Conservation (phyloP, 2,113 vertebrate genomes). For the Cynocephalus volans region DNA sequence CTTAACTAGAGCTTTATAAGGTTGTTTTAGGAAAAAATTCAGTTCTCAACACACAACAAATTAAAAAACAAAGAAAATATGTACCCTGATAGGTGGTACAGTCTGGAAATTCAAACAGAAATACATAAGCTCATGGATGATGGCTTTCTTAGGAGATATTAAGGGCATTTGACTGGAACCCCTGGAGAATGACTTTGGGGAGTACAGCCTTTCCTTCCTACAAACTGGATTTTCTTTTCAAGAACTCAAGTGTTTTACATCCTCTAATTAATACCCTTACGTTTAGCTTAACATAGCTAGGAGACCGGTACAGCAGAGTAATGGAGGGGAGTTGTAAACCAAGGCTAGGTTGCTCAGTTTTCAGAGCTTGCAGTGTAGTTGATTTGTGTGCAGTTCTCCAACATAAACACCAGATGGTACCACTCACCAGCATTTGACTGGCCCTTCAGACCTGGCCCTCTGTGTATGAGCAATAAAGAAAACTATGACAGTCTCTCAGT, state of each 20-base stretch:
- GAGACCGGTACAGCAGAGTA: background rate
- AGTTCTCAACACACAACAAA: background rate
- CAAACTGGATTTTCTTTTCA: background rate
- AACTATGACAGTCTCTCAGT: background rate
- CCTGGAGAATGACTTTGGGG: background rate
- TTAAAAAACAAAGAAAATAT: background rate
- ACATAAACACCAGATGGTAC: conserved; percentile 61
- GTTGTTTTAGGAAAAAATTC: conserved; percentile 19
- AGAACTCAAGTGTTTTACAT: conserved; percentile 1
- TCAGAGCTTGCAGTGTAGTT: background rate
- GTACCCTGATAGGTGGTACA: background rate
- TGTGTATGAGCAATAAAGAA: background rate
- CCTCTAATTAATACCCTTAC: background rate
- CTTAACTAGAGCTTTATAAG: conserved; percentile 18
- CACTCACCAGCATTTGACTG: background rate
- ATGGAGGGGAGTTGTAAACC: background rate
- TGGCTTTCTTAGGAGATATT: background rate
- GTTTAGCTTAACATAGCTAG: background rate
- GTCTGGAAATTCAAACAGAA: background rate
- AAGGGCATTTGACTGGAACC: background rate
- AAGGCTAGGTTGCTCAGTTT: background rate
- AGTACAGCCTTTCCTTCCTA: background rate
- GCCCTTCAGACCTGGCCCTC: background rate
- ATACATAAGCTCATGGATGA: background rate
- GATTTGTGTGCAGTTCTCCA: conserved; percentile 53